phyloP scores from a whole-genome alignment of 1,140 invertebrate genomes.

The Brachionus calyciflorus region DNA sequence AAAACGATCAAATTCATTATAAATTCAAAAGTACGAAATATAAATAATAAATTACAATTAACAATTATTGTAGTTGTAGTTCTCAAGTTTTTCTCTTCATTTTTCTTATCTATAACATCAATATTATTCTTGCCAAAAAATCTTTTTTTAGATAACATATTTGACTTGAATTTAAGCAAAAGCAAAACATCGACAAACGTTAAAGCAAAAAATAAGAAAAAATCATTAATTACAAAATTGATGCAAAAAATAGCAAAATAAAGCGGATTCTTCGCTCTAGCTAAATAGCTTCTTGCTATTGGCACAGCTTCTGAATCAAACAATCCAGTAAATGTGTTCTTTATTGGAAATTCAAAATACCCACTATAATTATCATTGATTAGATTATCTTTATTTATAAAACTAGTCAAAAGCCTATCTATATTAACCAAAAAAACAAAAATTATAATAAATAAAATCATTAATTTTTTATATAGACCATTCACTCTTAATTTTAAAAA shows the following conservation, averaged over 20 bases:
- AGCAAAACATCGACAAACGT: not conserved
- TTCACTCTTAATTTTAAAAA: not conserved
- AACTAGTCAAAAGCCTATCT: not conserved
- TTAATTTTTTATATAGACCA: not conserved
- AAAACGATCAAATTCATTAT: no score
- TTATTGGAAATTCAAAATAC: not conserved
- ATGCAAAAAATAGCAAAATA: not conserved
- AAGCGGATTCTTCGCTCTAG: not conserved
- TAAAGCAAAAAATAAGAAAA: not conserved
- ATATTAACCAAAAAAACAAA: not conserved
- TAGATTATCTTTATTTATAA: not conserved
- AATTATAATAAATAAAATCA: not conserved
- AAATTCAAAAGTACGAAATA: no score
- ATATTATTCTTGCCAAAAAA: no score
- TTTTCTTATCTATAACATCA: no score
- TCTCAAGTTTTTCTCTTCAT: no score
- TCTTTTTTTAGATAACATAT: no score
- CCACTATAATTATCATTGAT: not conserved
- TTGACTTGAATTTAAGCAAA: not conserved
- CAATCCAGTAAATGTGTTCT: not conserved
- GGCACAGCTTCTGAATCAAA: not conserved
- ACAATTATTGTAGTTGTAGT: no score
- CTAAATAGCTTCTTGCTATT: not conserved
- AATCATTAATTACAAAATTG: not conserved
- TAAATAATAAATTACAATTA: no score